These are phyloP conservation scores for Cataglyphis altisquamis DNA, from an alignment of 2,888 invertebrate genomes.

Conservation along the genomic window DNA sequence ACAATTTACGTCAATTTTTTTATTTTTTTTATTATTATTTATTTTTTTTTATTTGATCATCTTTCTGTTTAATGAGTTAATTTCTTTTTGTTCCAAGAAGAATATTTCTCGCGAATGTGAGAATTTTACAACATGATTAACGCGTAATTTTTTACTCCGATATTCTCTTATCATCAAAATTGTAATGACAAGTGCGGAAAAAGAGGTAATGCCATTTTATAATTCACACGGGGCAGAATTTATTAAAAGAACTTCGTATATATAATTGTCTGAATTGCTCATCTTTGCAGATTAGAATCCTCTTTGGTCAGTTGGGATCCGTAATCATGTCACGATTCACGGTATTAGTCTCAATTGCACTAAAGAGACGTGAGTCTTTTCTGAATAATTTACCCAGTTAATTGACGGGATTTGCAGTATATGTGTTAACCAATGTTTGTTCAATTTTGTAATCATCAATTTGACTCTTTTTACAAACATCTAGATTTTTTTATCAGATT, in stretches of 20 bases:
- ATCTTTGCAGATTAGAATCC: constrained; percentile 77
- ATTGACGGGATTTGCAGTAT: constrained; percentile 49
- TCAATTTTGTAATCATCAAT: constrained; percentile 15
- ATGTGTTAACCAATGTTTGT: constrained; percentile 63
- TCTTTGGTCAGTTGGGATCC: constrained; percentile 78
- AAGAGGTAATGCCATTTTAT: constrained; percentile 45
- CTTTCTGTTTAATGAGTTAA: constrained; percentile 37
- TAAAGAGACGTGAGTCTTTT: constrained; percentile 75
- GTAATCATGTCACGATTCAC: constrained; percentile 71
- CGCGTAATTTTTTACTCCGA: constrained; percentile 36
- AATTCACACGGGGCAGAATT: constrained; percentile 33
- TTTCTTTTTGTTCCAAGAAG: constrained; percentile 50
- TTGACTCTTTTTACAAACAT: constrained; percentile 35
- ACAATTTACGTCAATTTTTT: constrained; percentile 18
- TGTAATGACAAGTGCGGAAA: constrained; percentile 14
- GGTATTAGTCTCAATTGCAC: constrained; percentile 71
- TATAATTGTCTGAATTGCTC: constrained; percentile 63
- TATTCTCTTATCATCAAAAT: constrained; percentile 50
- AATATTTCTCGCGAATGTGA: constrained; percentile 35
- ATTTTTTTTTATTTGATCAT: constrained; percentile 39
- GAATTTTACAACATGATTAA: constrained; percentile 14
- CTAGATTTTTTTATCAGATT: not conserved
- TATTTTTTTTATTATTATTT: constrained; percentile 32
- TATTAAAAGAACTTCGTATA: constrained; percentile 37
- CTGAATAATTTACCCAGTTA: constrained; percentile 65